Evolutionary conservation across 1,140 invertebrate genomes (phyloP), one percentile per base, ranked within the genome.

Genomic region (Coptotermes formosanus): DNA sequence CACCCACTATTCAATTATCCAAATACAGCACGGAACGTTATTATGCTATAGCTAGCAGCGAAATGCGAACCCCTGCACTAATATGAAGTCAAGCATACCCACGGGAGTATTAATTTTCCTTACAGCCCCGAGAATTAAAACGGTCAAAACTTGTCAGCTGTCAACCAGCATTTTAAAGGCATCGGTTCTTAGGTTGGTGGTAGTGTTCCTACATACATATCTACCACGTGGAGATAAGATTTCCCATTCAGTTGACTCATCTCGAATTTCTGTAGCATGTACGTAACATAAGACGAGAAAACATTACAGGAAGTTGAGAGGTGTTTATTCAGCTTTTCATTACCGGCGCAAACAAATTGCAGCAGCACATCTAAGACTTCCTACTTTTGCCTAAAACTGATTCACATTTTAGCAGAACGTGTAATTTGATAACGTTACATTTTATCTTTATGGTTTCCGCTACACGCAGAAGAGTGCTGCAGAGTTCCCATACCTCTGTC

Each of bases 291-390:
- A 55, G 52, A 55, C 19, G 64, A 30, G 25, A 75, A 30, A 64
- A 64, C 59, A 23, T 59, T 75, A 75, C 64, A 75, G 64, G 64
- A 75, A 75, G 64, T 75, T 9, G 52, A 8, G 21, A 30, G n/a
- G 64, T 75, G 64, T 75, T 75, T 75, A 75, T 75, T 75, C 64
- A 75, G 64, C 64, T 75, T 30, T 75, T 75, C 25, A 75, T 75
- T 75, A 75, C 64, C 19, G 52, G 14, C 14, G 52, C 3, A n/a
- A 75, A 75, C 64, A 75, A 75, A 75, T 8, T 30, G 64, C 64
- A 14, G 6, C 4, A 55, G 52, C 52, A 55, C 52, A 55, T 55
- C 19, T 55, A 12, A 21, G 14, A 55, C 19, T 55, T 19, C 14
- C 3, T 21, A 12, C 19, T 55, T 55, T 55, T 55, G 14, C 52